phyloP scores from a whole-genome alignment of 2,888 invertebrate genomes.

The Chymomyza procnemis region DNA sequence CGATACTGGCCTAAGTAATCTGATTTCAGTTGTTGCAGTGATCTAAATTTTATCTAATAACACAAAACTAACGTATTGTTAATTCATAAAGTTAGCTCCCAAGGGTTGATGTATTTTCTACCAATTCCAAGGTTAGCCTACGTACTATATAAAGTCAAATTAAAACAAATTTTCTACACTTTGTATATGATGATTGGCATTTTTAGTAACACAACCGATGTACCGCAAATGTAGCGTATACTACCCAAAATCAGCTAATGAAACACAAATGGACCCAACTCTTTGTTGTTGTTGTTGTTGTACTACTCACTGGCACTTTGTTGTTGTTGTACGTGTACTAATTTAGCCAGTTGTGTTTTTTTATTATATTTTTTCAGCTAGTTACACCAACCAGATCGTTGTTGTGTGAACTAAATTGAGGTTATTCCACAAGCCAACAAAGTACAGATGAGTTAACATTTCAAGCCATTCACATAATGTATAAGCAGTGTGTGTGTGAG shows the following conservation, averaged over 20 bases:
- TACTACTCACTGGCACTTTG: neutral
- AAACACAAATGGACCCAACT: neutral
- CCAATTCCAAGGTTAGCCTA: too few relatives aligned
- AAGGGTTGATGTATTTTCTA: too few relatives aligned
- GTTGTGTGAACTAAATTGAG: constrained; percentile 65
- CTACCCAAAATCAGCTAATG: neutral
- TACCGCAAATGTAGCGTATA: neutral
- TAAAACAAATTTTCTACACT: too few relatives aligned
- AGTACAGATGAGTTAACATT: constrained; percentile 67
- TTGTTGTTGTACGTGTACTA: constrained; percentile 46
- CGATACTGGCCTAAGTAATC: too few relatives aligned
- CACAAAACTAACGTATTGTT: too few relatives aligned
- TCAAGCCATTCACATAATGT: neutral
- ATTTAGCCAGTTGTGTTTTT: constrained; percentile 22
- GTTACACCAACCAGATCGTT: constrained; percentile 58
- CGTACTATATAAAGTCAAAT: too few relatives aligned
- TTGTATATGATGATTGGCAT: too few relatives aligned
- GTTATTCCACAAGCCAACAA: constrained; percentile 58
- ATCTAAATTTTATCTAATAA: too few relatives aligned
- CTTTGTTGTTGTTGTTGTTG: constrained; percentile 10
- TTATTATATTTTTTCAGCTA: constrained; percentile 13
- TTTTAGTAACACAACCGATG: neutral
- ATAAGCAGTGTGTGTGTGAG: constrained; percentile 3
- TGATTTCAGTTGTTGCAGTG: too few relatives aligned
- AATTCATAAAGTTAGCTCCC: too few relatives aligned